phyloP scores from a whole-genome alignment of 2,113 vertebrate genomes.

The Tenrec ecaudatus region DNA sequence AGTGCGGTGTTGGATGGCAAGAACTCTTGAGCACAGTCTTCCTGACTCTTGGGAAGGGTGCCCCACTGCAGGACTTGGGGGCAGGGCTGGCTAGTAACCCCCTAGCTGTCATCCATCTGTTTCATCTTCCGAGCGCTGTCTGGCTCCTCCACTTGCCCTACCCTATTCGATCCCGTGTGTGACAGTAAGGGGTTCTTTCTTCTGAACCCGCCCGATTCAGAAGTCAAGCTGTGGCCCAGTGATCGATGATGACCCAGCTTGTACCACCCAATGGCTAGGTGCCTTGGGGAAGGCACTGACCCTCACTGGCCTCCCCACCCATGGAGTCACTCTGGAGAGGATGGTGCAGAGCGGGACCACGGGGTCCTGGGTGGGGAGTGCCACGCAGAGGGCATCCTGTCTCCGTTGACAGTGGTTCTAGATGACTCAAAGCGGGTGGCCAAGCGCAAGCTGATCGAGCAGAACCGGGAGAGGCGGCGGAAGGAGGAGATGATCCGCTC shows the following conservation, averaged over 20 bases:
- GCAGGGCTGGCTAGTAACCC: background rate
- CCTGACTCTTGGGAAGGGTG: background rate
- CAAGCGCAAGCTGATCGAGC: constrained; percentile 97
- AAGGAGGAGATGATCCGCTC: constrained; percentile 97
- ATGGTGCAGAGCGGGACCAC: background rate
- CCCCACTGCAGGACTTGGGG: background rate
- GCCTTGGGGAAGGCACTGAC: background rate
- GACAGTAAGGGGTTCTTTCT: background rate
- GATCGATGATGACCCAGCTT: background rate
- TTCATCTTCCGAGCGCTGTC: background rate
- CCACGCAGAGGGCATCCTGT: background rate
- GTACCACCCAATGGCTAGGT: background rate
- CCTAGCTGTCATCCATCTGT: too few relatives aligned
- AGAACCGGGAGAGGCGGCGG: constrained; percentile 95
- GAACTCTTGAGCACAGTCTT: background rate
- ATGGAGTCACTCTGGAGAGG: background rate
- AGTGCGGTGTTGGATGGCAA: background rate
- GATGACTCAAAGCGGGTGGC: constrained; percentile 97
- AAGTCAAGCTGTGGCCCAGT: background rate
- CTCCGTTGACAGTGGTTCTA: constrained; percentile 92
- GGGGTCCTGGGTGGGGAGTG: background rate
- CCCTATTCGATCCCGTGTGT: background rate
- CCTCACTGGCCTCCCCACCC: background rate
- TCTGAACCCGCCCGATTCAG: background rate
- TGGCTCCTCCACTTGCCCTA: background rate